phyloP scores from a whole-genome alignment of 2,113 vertebrate genomes.

The Chionomys nivalis region DNA sequence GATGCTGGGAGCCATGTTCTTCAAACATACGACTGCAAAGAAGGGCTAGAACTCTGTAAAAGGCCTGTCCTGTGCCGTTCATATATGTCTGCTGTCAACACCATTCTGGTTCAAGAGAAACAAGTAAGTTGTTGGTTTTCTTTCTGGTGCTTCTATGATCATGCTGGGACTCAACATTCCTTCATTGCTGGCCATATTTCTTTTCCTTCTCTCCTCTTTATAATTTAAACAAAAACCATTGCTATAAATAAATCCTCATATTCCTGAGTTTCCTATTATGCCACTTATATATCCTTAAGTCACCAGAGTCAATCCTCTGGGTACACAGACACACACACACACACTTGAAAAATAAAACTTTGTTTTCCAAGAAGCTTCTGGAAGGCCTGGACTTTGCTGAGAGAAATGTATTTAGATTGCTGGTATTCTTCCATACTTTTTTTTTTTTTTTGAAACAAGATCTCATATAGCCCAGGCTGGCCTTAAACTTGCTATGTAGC shows the following conservation, averaged over 20 bases:
- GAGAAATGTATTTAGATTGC: too few relatives aligned
- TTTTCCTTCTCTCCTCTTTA: constrained; percentile 65
- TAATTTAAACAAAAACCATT: constrained; percentile 70
- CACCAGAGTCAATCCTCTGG: constrained; percentile 1
- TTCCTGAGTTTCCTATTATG: constrained; percentile 68
- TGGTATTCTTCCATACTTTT: neutral
- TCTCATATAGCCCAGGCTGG: neutral
- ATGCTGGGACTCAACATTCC: constrained; percentile 56
- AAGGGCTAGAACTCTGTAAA: too few relatives aligned
- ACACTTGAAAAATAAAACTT: neutral
- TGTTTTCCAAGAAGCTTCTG: neutral
- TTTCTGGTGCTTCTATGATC: constrained; percentile 66
- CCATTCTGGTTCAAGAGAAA: constrained; percentile 59
- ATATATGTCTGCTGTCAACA: neutral
- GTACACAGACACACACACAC: neutral
- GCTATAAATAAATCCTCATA: constrained; percentile 78
- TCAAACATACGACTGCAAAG: too few relatives aligned
- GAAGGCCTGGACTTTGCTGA: neutral
- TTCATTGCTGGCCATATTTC: constrained; percentile 59
- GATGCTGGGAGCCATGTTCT: neutral
- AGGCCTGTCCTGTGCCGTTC: too few relatives aligned
- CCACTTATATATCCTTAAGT: neutral
- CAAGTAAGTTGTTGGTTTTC: constrained; percentile 51
- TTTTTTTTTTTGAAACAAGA: neutral
- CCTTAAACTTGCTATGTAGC: neutral